Percentiles rank a stretch among this genome's conserved stretches.
Conservation (phyloP, 30 jellyfish, hydroid and myxozoan genomes). For the Sanderia malayensis region DNA sequence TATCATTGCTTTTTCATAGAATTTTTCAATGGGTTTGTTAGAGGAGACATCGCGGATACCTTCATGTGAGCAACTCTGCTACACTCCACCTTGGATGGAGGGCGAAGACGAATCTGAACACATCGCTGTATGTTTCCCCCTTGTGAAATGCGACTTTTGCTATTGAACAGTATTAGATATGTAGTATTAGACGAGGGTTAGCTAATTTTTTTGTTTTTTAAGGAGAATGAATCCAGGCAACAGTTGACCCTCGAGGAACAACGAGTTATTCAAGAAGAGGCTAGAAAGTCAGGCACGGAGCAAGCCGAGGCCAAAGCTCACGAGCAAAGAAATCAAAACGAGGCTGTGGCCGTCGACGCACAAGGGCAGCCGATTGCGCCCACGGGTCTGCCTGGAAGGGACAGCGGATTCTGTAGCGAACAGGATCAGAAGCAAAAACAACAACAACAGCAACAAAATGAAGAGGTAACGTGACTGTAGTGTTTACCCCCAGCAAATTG, state of each 20-base stretch:
- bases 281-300: slow-evolving; percentile 54
- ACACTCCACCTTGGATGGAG: slow-evolving; percentile 91
- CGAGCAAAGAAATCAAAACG: slow-evolving; percentile 35
- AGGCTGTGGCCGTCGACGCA: slow-evolving; percentile 26
- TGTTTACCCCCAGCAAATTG: no score
- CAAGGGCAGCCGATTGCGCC: slow-evolving; percentile 37
- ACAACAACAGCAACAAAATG: slow-evolving; percentile 51
- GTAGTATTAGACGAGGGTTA: background rate
- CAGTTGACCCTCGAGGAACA: slow-evolving; percentile 77
- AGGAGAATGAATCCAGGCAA: slow-evolving; percentile 46
- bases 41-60: slow-evolving; percentile 92
- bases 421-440: slow-evolving; percentile 68
- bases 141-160: background rate
- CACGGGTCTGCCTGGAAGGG: slow-evolving; percentile 69
- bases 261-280: slow-evolving; percentile 72
- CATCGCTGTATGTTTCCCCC: background rate
- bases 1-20: slow-evolving; percentile 37
- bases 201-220: background rate
- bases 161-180: no score
- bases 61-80: slow-evolving; percentile 79
- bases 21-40: slow-evolving; percentile 39
- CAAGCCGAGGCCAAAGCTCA: slow-evolving; percentile 64
- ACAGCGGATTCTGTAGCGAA: slow-evolving; percentile 82
- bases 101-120: slow-evolving; percentile 12
- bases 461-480: no score